Percentiles rank a stretch among this genome's conserved stretches.
phyloP scores from a whole-genome alignment of 2,113 vertebrate genomes.

The Ondatra zibethicus region DNA sequence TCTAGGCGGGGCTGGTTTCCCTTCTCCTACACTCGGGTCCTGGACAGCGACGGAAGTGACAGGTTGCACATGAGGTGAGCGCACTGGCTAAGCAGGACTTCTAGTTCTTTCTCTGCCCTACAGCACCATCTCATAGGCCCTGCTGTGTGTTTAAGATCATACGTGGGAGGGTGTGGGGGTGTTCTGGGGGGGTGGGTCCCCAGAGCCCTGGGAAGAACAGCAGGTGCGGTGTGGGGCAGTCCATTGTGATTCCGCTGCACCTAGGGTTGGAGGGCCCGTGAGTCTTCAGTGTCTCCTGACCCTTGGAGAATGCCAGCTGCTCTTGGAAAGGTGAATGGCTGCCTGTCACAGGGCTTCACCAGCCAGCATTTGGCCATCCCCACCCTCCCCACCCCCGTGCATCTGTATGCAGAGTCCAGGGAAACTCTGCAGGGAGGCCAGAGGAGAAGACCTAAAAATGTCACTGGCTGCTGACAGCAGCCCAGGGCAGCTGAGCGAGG shows the following conservation, averaged over 20 bases:
- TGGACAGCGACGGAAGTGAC: slow-evolving; percentile 87
- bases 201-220: too few relatives aligned
- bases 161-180: background rate
- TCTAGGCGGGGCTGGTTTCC: slow-evolving; percentile 98
- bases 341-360: background rate
- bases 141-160: accelerated
- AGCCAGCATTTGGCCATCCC: background rate
- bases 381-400: background rate
- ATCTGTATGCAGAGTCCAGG: accelerated
- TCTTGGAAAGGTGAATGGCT: too few relatives aligned
- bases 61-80: slow-evolving; percentile 91
- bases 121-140: background rate
- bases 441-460: accelerated
- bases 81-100: accelerated
- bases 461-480: background rate
- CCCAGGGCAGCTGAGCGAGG: background rate
- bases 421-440: too few relatives aligned
- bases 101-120: background rate
- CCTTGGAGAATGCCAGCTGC: background rate
- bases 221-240: background rate
- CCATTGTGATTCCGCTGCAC: accelerated
- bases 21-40: slow-evolving; percentile 96
- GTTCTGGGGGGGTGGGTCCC: background rate
- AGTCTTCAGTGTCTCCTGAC: too few relatives aligned
- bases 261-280: too few relatives aligned